phyloP scores from a whole-genome alignment of 23 tunicate genomes.

The Corella eumyota region DNA sequence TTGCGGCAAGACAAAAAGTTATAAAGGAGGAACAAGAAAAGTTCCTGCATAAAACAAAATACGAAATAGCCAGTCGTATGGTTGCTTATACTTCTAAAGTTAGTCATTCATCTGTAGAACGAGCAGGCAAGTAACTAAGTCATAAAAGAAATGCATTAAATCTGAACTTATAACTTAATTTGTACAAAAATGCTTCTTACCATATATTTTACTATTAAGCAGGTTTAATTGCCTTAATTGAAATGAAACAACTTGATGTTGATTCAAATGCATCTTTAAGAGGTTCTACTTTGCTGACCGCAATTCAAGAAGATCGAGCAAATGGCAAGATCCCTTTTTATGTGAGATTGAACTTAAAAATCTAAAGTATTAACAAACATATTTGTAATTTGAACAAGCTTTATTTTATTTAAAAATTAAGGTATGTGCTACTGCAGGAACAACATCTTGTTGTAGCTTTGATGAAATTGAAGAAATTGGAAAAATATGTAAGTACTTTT shows the following conservation, averaged over 20 bases:
- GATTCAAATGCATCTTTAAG: too few relatives aligned
- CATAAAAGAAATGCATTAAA: too few relatives aligned
- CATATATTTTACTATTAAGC: too few relatives aligned
- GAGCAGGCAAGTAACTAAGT: too few relatives aligned
- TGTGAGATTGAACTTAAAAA: slow-evolving; percentile 23
- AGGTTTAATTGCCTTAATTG: too few relatives aligned
- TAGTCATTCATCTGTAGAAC: slow-evolving; percentile 78
- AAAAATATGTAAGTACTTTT: slow-evolving; percentile 37
- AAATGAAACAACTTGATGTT: too few relatives aligned
- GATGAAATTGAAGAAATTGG: slow-evolving; percentile 54
- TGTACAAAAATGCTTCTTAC: too few relatives aligned
- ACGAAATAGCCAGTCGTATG: slow-evolving; percentile 17
- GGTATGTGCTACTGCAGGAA: slow-evolving; percentile 61
- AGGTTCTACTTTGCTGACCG: too few relatives aligned
- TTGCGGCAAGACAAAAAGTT: slow-evolving; percentile 30
- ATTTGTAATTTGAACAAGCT: too few relatives aligned
- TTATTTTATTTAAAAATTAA: too few relatives aligned
- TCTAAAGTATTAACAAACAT: too few relatives aligned
- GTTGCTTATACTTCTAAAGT: slow-evolving; percentile 46
- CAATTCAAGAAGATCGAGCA: slow-evolving; percentile 46
- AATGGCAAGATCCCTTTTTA: slow-evolving; percentile 53
- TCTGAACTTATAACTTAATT: too few relatives aligned
- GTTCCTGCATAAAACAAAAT: slow-evolving; percentile 2
- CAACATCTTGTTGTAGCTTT: slow-evolving; percentile 26
- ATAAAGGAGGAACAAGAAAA: slow-evolving; percentile 1